Evolutionary conservation across 2,113 vertebrate species (phyloP), one percentile per base, ranked within the genome.

Genomic region (Lontra canadensis): DNA sequence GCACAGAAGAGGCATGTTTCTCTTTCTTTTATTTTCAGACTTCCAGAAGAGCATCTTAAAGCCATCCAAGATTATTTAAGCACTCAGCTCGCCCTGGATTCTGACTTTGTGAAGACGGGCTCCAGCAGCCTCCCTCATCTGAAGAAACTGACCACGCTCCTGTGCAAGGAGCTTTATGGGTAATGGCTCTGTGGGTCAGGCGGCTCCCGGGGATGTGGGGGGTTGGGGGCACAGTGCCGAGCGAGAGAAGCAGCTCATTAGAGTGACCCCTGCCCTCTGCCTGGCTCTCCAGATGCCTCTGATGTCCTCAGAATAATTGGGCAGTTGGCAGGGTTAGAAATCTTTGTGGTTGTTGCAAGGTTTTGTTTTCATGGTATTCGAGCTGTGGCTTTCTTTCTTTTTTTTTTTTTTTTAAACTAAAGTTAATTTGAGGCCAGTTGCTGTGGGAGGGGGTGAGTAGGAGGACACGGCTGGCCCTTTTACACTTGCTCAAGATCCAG

Each of bases 161-260:
- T 99, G 93, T 99, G 99, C 98, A 99, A 99, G 98, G 99, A 99
- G 69, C 99, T 99, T 25, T 99, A 99, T 98, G 99, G 99, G 99
- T 99, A 99, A 97, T 0, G 39, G 25, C 23, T 29, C 44, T 7
- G 4, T 3, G 74, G 74, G 42, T 17, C 7, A 9, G 74, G 74
- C 4, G 0, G 3, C 26, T 44, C 39, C 73, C 1, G 3, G 10
- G 42, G 47, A 1, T 0, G 39, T 11, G 49, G 23, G 7, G 1
- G 55, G 29, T 4, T 26, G 5, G 1, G 44, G 9, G n/a, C 18
- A 6, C 4, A 2, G 36, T 3, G 25, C 1, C 6, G 12, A 55
- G 52, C 1, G 0, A 61, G 65, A 34, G 17, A 3, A 25, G 79
- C 47, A 1, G 23, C 90, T 95, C 78, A 12, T 61, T 15, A 85